Base-by-base conservation (phyloP, 23 tunicate genomes). In the Ascidia mentula region DNA sequence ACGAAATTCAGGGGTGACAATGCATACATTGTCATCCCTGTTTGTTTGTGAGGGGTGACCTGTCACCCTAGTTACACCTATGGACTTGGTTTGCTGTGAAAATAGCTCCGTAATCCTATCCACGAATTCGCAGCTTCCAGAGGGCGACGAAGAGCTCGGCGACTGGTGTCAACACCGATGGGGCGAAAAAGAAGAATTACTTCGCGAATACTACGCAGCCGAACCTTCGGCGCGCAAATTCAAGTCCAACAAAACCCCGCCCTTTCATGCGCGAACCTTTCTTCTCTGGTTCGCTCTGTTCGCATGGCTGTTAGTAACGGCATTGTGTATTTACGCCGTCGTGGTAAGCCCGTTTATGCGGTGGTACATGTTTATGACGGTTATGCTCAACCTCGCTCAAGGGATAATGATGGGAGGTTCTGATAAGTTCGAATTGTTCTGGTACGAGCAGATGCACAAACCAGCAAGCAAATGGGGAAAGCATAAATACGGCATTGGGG, bases 361-460 rank as follows among this genome's bases (percentile, higher is more conserved):
- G 17, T 88, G 80, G 74, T 95, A 91, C 75, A 45, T 79, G 31
- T 18, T 91, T 18, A 40, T 75, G 71, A 65, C 83, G 13, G 75
- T 77, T 40, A 18, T 87, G 15, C 82, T 83, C 45, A 86, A 90
- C 78, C 31, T 95, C 0, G 32, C 70, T 32, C 79, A 75, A 34
- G 76, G 87, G 18, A 78, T 39, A 2, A 33, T 80, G 20, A 28
- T 86, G 40, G 96, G 89, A 1, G 99, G 96, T 7, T 74, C 91
- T 31, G 89, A 95, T 18, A 95, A 88, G 46, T 31, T 95, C 33
- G 97, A 95, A 79, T 87, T 95, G 92, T 35, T 92, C 18, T 40
- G 90, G 9, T 90, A 82, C 65, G 87, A 86, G 17, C 77, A 36
- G 42, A 70, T 85, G 45, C 72, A 31, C 31, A 78, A 70, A 28